phyloP scores from a whole-genome alignment of 2,797 vertebrate species.

The Hemitrygon akajei region DNA sequence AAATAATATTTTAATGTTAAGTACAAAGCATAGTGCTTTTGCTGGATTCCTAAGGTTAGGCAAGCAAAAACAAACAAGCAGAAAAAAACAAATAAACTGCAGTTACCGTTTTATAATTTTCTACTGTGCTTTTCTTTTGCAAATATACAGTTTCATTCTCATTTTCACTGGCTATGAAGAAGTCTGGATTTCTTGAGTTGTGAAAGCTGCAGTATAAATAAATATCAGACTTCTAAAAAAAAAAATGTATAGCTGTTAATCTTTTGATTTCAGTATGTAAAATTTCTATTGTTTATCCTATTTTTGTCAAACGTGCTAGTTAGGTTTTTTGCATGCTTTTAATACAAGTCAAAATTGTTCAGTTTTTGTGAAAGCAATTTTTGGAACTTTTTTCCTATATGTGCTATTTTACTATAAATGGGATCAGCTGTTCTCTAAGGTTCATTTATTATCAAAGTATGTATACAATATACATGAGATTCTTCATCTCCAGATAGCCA shows the following conservation, averaged over 20 bases:
- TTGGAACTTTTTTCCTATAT: too few relatives aligned
- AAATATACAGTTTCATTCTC: neutral
- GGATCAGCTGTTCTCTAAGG: neutral
- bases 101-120: neutral
- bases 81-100: slow-evolving; percentile 3
- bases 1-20: slow-evolving; percentile 9
- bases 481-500: too few relatives aligned
- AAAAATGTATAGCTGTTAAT: neutral
- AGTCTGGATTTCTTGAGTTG: neutral
- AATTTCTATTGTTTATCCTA: neutral
- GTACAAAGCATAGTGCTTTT: too few relatives aligned
- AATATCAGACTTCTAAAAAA: neutral
- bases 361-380: neutral
- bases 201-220: neutral
- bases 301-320: neutral
- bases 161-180: neutral
- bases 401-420: neutral
- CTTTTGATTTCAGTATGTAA: neutral
- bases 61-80: neutral
- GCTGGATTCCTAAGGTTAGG: neutral
- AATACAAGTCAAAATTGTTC: neutral
- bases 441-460: too few relatives aligned
- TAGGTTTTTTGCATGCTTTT: neutral
- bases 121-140: neutral
- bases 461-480: too few relatives aligned